These are phyloP conservation scores for Agonopterix heracliana DNA, from an alignment of 2,888 invertebrate genomes.

Conservation along the genomic window DNA sequence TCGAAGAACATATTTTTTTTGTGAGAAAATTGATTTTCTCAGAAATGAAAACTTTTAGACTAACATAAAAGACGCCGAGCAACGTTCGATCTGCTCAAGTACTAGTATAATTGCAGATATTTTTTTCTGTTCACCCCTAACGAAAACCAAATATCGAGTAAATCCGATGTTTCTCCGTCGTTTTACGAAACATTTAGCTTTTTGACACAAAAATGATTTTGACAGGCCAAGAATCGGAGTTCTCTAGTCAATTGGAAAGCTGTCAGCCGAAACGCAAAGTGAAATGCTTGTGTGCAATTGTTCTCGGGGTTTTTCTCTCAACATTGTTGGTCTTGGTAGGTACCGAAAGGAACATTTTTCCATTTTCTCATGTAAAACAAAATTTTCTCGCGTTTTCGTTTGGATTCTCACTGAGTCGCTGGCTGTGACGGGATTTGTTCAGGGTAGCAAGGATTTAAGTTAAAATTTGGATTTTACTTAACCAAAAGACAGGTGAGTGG, in stretches of 20 bases:
- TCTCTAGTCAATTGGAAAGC: conserved; percentile 46
- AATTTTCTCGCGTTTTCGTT: conserved; percentile 63
- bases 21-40: too few species aligned
- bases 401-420: conserved; percentile 53
- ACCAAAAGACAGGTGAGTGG: too few species aligned
- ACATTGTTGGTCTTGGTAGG: conserved; percentile 16
- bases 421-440: conserved; percentile 60
- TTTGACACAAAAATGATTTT: conserved; percentile 8
- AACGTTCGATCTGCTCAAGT: too few species aligned
- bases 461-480: background rate
- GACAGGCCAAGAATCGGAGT: conserved; percentile 30
- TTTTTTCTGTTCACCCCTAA: too few species aligned
- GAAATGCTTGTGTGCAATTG: conserved; percentile 24
- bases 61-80: too few species aligned
- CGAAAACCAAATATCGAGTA: too few species aligned
- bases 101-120: too few species aligned
- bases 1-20: too few species aligned
- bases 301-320: conserved; percentile 32
- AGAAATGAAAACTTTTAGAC: too few species aligned
- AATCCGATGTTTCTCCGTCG: too few species aligned
- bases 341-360: conserved; percentile 46
- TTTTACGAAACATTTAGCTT: too few species aligned
- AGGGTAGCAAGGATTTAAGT: conserved; percentile 31
- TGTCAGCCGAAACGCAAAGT: conserved; percentile 44
- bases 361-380: conserved; percentile 71